Percentiles rank a stretch among this genome's conserved stretches.
These are phyloP conservation scores for Brachypodius melanocephalos DNA, from an alignment of 2,113 vertebrate genomes.

Conservation along the genomic window DNA sequence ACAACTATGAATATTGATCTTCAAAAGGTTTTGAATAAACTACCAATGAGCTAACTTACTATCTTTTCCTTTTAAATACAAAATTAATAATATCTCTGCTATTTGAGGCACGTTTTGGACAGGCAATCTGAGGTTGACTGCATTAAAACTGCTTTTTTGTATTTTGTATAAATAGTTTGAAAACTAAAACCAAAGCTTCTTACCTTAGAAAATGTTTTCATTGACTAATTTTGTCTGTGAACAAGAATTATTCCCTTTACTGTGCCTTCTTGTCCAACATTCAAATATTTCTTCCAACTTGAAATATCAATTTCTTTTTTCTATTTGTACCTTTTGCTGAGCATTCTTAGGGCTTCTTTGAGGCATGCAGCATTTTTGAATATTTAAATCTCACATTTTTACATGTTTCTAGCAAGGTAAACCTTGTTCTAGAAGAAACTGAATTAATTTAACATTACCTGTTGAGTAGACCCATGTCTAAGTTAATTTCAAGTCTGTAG, in stretches of 20 bases:
- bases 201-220: background rate
- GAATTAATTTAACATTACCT: background rate
- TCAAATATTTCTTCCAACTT: background rate
- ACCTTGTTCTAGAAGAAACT: background rate
- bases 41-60: background rate
- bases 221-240: background rate
- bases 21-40: background rate
- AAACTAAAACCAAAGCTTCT: background rate
- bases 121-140: background rate
- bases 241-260: background rate
- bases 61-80: background rate
- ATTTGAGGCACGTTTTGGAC: background rate
- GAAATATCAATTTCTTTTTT: background rate
- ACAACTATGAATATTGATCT: background rate
- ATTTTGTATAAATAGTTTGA: background rate
- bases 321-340: background rate
- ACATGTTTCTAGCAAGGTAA: background rate
- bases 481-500: background rate
- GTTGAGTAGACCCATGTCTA: background rate
- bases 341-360: background rate
- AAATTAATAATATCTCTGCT: background rate
- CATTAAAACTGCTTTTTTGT: background rate
- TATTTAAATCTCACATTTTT: background rate
- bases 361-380: background rate
- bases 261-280: background rate